phyloP scores from a whole-genome alignment of 2,113 vertebrate species.

The Eidolon helvum region DNA sequence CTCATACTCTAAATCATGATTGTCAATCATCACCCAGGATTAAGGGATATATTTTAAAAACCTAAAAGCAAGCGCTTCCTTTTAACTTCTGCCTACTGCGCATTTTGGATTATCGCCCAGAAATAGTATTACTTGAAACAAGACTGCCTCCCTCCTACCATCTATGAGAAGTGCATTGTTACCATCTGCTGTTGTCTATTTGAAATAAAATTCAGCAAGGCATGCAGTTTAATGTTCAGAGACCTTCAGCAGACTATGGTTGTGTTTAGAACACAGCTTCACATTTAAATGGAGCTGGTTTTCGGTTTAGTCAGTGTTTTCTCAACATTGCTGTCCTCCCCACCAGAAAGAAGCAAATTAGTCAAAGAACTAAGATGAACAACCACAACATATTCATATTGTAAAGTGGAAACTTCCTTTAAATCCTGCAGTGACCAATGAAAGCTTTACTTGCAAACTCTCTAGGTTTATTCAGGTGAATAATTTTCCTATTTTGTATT shows the following conservation, averaged over 20 bases:
- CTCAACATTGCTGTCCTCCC: slow-evolving; percentile 62
- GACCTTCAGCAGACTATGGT: slow-evolving; percentile 72
- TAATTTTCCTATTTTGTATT: slow-evolving; percentile 45
- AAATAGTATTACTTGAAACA: slow-evolving; percentile 91
- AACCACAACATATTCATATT: background rate
- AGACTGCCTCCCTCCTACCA: slow-evolving; percentile 94
- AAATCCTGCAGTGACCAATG: background rate
- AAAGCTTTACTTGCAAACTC: slow-evolving; percentile 59
- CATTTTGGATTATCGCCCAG: slow-evolving; percentile 88
- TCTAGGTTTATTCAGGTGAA: slow-evolving; percentile 54
- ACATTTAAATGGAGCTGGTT: slow-evolving; percentile 80
- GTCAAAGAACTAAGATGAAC: slow-evolving; percentile 53
- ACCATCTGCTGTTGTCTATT: slow-evolving; percentile 72
- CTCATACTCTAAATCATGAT: slow-evolving; percentile 99
- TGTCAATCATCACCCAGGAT: slow-evolving; percentile 99
- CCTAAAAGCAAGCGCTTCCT: slow-evolving; percentile 99
- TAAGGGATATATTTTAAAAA: slow-evolving; percentile 99
- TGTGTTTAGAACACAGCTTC: slow-evolving; percentile 75
- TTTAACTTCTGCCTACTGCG: slow-evolving; percentile 92
- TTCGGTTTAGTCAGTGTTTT: slow-evolving; percentile 79
- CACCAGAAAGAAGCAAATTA: slow-evolving; percentile 76
- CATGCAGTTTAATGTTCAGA: slow-evolving; percentile 75
- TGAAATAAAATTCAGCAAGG: slow-evolving; percentile 73
- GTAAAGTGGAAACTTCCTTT: slow-evolving; percentile 55
- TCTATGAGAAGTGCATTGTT: slow-evolving; percentile 79